phyloP scores from a whole-genome alignment of 2,113 vertebrate genomes.

The Castor canadensis region DNA sequence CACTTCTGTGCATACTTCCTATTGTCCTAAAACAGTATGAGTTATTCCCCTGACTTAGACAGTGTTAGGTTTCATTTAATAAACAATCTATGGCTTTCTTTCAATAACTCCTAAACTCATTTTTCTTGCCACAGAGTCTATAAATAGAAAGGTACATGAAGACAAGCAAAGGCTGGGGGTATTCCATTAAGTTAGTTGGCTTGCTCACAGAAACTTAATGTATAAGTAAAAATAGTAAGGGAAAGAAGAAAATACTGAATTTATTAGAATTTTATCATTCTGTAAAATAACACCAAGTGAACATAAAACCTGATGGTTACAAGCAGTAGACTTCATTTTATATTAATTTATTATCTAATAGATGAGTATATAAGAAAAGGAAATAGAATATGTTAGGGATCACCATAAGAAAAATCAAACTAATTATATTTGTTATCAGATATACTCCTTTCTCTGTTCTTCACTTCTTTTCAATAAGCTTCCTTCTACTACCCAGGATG shows the following conservation, averaged over 20 bases:
- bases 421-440: background rate
- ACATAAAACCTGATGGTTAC: background rate
- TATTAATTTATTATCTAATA: slow-evolving; percentile 10
- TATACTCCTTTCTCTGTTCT: background rate
- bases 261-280: slow-evolving; percentile 33
- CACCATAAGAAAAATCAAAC: background rate
- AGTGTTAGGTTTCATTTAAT: slow-evolving; percentile 6
- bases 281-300: background rate
- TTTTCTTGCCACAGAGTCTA: background rate
- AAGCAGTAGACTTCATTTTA: background rate
- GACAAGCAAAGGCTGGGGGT: background rate
- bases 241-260: background rate
- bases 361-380: background rate
- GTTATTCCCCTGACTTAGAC: background rate
- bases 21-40: slow-evolving; percentile 33
- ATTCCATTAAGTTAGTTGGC: background rate
- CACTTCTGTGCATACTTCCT: background rate
- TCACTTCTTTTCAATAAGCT: background rate
- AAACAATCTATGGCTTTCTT: background rate
- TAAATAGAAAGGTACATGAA: background rate
- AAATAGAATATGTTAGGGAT: background rate
- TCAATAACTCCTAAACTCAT: background rate
- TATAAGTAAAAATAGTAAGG: background rate
- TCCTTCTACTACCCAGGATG: background rate
- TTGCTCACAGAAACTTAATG: background rate